phyloP scores from a whole-genome alignment of 2,888 invertebrate genomes.

The Pasiphila rectangulata region DNA sequence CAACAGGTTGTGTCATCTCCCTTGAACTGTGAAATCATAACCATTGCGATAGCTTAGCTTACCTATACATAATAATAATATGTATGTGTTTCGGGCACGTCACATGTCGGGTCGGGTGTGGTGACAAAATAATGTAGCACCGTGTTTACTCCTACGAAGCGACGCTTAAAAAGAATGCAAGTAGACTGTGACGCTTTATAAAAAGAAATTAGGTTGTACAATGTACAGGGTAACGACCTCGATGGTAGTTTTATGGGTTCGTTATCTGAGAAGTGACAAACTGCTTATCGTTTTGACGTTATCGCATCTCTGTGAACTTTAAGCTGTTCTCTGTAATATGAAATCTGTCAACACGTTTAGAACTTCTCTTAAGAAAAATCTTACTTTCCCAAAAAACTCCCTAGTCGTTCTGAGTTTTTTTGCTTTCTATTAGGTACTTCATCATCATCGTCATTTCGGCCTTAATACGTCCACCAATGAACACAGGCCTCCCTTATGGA shows the following conservation, averaged over 20 bases:
- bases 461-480: too few species aligned
- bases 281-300: constrained; percentile 15
- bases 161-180: constrained; percentile 52
- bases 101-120: neutral
- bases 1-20: neutral
- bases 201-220: constrained; percentile 69
- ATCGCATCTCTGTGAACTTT: constrained; percentile 10
- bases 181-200: constrained; percentile 70
- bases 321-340: too few species aligned
- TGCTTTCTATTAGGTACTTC: too few species aligned
- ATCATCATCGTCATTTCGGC: too few species aligned
- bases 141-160: constrained; percentile 32
- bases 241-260: constrained; percentile 17
- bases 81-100: neutral
- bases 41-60: neutral
- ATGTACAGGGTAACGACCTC: constrained; percentile 47
- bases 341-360: too few species aligned
- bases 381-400: too few species aligned
- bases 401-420: too few species aligned
- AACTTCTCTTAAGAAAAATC: neutral
- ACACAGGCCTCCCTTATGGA: too few species aligned
- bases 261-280: constrained; percentile 16
- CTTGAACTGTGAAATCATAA: neutral
- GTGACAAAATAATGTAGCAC: constrained; percentile 14
- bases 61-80: neutral